These are phyloP conservation scores for Brotula barbata DNA, from an alignment of 2,797 vertebrate species.

Conservation along the genomic window DNA sequence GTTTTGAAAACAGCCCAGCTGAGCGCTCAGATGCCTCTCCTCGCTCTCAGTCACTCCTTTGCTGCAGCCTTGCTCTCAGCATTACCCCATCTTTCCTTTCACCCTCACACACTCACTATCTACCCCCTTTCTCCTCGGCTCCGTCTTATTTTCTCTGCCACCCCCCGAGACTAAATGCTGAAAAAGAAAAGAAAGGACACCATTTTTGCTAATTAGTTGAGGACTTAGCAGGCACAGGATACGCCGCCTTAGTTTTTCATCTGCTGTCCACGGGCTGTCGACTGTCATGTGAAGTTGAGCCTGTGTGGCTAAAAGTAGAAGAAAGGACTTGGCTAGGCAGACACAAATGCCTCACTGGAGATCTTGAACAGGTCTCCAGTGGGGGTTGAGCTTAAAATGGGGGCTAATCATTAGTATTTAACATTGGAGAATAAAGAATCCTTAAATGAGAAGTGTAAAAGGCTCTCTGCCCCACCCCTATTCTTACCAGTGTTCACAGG, in stretches of 20 bases:
- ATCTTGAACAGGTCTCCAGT: constrained; percentile 78
- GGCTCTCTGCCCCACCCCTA: constrained; percentile 63
- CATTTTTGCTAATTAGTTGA: constrained; percentile 99
- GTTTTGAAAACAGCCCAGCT: constrained; percentile 99
- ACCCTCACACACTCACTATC: constrained; percentile 64
- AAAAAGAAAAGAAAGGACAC: constrained; percentile 83
- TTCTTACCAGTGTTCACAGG: constrained; percentile 65
- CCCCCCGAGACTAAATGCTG: constrained; percentile 87
- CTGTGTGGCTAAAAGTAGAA: constrained; percentile 83
- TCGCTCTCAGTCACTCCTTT: constrained; percentile 72
- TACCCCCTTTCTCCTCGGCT: constrained; percentile 50
- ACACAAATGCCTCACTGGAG: constrained; percentile 79
- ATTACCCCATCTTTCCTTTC: constrained; percentile 55
- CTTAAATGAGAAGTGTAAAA: constrained; percentile 79
- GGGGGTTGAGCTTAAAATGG: constrained; percentile 78
- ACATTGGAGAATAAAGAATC: constrained; percentile 73
- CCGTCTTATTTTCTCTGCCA: constrained; percentile 63
- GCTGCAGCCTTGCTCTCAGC: constrained; percentile 57
- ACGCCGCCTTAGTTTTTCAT: constrained; percentile 82
- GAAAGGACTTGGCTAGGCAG: constrained; percentile 72
- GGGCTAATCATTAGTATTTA: constrained; percentile 79
- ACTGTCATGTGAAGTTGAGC: constrained; percentile 81
- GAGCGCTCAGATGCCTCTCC: constrained; percentile 88
- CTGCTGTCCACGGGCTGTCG: constrained; percentile 83
- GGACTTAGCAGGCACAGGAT: constrained; percentile 89